These are phyloP conservation scores for Pomacea maculata DNA, from an alignment of 1,140 invertebrate species.

Conservation along the genomic window DNA sequence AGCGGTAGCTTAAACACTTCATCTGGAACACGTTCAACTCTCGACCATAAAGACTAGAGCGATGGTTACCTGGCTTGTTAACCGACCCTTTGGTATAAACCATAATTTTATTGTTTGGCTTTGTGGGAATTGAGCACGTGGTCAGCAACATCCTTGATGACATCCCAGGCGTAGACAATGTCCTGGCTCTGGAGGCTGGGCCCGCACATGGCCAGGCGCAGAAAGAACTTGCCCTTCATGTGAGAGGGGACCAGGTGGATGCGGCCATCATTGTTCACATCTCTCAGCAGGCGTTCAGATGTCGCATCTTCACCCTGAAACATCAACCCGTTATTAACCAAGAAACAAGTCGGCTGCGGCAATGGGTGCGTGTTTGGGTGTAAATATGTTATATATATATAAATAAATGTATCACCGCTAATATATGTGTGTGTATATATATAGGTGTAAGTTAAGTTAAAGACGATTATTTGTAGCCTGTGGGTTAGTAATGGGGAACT, in stretches of 20 bases:
- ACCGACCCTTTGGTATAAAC: no score
- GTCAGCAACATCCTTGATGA: slow-evolving; percentile 71
- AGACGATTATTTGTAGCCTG: no score
- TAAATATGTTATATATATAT: not conserved
- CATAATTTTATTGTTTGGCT: not conserved
- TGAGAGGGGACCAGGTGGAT: slow-evolving; percentile 86
- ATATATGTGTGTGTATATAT: not conserved
- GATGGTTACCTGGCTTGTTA: no score
- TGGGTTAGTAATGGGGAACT: not conserved
- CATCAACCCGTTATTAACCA: not conserved
- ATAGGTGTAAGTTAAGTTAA: not conserved
- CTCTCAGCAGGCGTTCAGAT: slow-evolving; percentile 80
- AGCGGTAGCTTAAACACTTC: no score
- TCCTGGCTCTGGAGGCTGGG: slow-evolving; percentile 76
- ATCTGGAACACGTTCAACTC: no score
- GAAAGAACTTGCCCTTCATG: slow-evolving; percentile 70
- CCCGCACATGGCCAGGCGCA: slow-evolving; percentile 87
- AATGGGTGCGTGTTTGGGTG: not conserved
- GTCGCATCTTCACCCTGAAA: slow-evolving; percentile 76
- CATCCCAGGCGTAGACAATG: slow-evolving; percentile 83
- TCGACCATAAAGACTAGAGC: no score
- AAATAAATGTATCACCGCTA: not conserved
- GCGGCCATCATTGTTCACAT: slow-evolving; percentile 79
- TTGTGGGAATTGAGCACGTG: slow-evolving; percentile 21
- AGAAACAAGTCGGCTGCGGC: not conserved